Evolutionary conservation across 2,113 vertebrate genomes (phyloP).

Genomic region (Sinocyclocheilus grahami): DNA sequence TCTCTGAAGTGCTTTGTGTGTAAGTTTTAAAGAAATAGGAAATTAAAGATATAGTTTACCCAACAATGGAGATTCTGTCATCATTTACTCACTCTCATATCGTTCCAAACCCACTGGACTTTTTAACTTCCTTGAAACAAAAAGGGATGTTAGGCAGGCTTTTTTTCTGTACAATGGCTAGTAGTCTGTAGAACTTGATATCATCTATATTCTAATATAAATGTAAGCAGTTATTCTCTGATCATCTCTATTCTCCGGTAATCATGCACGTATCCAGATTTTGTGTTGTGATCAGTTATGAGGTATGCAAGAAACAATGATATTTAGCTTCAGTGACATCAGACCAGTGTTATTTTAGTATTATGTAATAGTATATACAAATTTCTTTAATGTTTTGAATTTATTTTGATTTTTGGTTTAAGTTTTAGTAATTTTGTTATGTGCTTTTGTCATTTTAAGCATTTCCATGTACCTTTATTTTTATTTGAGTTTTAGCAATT

Average conservation of each 20-base stretch:
- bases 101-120: neutral
- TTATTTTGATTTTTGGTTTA: too few relatives aligned
- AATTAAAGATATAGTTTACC: neutral
- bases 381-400: neutral
- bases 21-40: neutral
- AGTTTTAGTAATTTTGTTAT: too few relatives aligned
- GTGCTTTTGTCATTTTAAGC: too few relatives aligned
- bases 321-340: too few relatives aligned
- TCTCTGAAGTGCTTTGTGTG: neutral
- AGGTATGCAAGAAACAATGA: neutral
- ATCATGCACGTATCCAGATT: neutral
- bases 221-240: neutral
- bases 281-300: neutral
- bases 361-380: neutral
- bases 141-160: neutral
- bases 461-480: too few relatives aligned
- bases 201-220: neutral
- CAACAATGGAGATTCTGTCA: neutral
- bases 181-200: neutral
- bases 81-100: neutral
- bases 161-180: neutral
- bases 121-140: neutral
- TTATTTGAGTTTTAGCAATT: too few relatives aligned
- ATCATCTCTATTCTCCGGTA: neutral
- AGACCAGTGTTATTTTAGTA: neutral